Percentiles rank a stretch among this genome's conserved stretches.
phyloP scores from a whole-genome alignment of 2,888 invertebrate species.

The Drosophila cracens region DNA sequence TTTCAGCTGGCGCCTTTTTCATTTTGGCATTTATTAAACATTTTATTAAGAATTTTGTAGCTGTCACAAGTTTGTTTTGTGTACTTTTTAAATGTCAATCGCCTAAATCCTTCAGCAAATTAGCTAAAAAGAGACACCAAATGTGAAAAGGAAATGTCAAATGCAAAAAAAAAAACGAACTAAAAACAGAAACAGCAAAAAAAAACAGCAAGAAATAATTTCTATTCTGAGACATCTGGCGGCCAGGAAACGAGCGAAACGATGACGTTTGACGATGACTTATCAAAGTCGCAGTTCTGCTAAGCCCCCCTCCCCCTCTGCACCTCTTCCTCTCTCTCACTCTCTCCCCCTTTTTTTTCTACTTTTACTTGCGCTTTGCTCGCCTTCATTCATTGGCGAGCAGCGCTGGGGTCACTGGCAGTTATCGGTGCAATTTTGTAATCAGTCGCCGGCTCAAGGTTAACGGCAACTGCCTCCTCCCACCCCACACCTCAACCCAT shows the following conservation, averaged over 20 bases:
- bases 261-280: slow-evolving; percentile 44
- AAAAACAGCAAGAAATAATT: slow-evolving; percentile 4
- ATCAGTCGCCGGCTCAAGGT: slow-evolving; percentile 82
- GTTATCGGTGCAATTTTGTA: slow-evolving; percentile 83
- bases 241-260: slow-evolving; percentile 35
- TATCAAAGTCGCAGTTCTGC: slow-evolving; percentile 34
- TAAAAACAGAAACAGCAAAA: background rate
- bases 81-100: background rate
- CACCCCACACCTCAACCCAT: background rate
- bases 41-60: background rate
- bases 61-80: background rate
- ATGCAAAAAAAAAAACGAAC: slow-evolving; percentile 2
- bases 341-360: background rate
- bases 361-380: slow-evolving; percentile 14
- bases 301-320: background rate
- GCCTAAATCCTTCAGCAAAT: background rate
- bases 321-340: background rate
- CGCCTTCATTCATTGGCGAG: slow-evolving; percentile 37
- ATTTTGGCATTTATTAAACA: background rate
- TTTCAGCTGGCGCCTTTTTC: background rate
- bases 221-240: slow-evolving; percentile 27
- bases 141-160: slow-evolving; percentile 16
- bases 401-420: slow-evolving; percentile 78
- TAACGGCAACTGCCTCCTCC: slow-evolving; percentile 52
- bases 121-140: background rate